Conservation (phyloP, 2,888 invertebrate species). For the Caenorhabditis doughertyi region DNA sequence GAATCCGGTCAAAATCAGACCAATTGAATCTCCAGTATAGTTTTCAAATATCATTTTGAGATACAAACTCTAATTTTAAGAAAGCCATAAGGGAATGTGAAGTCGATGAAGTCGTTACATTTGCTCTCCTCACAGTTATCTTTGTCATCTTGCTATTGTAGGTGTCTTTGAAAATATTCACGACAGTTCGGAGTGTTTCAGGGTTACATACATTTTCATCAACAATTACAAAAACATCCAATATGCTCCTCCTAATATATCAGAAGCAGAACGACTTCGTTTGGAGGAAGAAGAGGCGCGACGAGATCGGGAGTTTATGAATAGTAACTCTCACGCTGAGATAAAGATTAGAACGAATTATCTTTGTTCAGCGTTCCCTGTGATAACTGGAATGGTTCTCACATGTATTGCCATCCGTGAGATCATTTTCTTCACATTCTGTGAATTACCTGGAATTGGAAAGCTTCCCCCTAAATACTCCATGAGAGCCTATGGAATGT, state of each 20-base stretch:
- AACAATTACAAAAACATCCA: background rate
- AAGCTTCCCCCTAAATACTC: conserved; percentile 1
- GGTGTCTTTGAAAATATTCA: background rate
- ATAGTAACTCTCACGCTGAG: background rate
- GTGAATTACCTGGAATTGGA: background rate
- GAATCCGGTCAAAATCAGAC: no score
- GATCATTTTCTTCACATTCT: background rate
- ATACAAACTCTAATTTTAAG: no score
- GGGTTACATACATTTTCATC: background rate
- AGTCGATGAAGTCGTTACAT: background rate
- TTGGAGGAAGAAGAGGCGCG: background rate
- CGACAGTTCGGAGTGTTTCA: background rate
- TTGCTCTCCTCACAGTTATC: background rate
- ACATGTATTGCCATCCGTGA: background rate
- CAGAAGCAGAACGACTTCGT: background rate
- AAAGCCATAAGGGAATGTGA: no score
- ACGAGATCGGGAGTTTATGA: conserved; percentile 8
- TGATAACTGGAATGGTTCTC: background rate
- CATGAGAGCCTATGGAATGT: conserved; percentile 10
- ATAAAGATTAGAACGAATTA: background rate
- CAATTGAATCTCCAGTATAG: no score
- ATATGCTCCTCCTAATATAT: background rate
- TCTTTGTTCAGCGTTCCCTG: conserved; percentile 22
- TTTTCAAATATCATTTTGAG: no score
- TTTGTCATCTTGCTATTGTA: background rate